Conservation (phyloP, 2,797 vertebrate genomes). For the Centroberyx gerrardi region DNA sequence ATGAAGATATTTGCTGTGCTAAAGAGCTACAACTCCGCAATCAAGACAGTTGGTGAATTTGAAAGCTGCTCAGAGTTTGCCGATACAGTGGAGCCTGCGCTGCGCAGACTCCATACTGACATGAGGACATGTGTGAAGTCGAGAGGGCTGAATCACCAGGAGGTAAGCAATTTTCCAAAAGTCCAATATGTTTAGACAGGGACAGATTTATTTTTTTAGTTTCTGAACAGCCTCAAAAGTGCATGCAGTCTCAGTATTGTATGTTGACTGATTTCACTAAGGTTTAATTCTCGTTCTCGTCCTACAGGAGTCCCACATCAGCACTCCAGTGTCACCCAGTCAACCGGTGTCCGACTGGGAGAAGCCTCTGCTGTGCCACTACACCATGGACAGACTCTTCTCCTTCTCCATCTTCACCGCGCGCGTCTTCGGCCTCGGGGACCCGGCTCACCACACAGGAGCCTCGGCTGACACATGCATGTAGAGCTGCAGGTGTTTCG, state of each 20-base stretch:
- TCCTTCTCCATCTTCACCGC: constrained; percentile 86
- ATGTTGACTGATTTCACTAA: not conserved
- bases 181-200: no score
- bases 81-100: constrained; percentile 20
- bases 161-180: constrained; percentile 36
- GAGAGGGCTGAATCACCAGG: accelerated
- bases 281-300: not conserved
- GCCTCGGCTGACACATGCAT: constrained; percentile 37
- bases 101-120: constrained; percentile 55
- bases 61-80: constrained; percentile 45
- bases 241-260: no score
- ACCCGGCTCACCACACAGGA: constrained; percentile 64
- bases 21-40: constrained; percentile 59
- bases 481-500: constrained; percentile 3
- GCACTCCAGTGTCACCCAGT: not conserved
- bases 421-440: constrained; percentile 80
- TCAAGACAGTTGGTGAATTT: constrained; percentile 55
- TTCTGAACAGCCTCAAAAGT: not conserved
- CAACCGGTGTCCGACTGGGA: accelerated
- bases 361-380: constrained; percentile 50
- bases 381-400: constrained; percentile 81
- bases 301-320: constrained; percentile 18
- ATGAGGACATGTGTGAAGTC: constrained; percentile 51
- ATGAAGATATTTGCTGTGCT: constrained; percentile 74
- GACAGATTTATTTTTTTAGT: not conserved